Percentiles rank a stretch among this genome's conserved stretches.
phyloP scores from a whole-genome alignment of 2,113 vertebrate genomes.

The Xiphophorus couchianus region DNA sequence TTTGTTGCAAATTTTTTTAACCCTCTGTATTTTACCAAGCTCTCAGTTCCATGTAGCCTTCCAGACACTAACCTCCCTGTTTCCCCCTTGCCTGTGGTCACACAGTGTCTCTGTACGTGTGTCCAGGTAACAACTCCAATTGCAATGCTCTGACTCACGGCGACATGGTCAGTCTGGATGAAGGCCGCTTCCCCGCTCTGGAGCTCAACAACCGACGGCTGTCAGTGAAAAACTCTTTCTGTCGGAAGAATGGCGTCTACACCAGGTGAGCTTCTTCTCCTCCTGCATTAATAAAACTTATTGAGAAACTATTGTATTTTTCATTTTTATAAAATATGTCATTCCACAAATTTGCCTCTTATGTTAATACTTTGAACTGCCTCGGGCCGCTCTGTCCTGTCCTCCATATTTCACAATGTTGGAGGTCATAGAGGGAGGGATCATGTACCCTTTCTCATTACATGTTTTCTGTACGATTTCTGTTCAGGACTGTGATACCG shows the following conservation, averaged over 20 bases:
- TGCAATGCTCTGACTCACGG: conserved; percentile 89
- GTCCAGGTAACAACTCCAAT: conserved; percentile 88
- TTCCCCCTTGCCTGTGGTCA: conserved; percentile 65
- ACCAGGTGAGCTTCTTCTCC: conserved; percentile 85
- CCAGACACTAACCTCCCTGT: conserved; percentile 45
- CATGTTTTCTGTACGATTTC: too few relatives aligned
- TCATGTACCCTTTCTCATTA: too few relatives aligned
- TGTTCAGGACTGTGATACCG: too few relatives aligned
- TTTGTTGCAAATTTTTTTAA: not conserved
- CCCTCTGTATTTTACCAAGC: not conserved
- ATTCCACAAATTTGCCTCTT: not conserved
- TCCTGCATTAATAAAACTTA: not conserved
- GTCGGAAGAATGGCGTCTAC: conserved; percentile 95
- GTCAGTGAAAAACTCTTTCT: conserved; percentile 97
- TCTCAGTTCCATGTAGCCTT: not conserved
- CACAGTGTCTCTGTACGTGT: conserved; percentile 70
- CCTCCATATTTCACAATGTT: too few relatives aligned
- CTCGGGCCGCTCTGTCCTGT: too few relatives aligned
- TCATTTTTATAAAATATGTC: too few relatives aligned
- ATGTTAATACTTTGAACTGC: not conserved
- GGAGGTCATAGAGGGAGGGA: too few relatives aligned
- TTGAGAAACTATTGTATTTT: too few relatives aligned
- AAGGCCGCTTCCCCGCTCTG: conserved; percentile 93
- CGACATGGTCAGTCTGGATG: conserved; percentile 96
- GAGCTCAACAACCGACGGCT: conserved; percentile 96